phyloP scores from a whole-genome alignment of 1,140 invertebrate genomes.

The Panulirus ornatus region DNA sequence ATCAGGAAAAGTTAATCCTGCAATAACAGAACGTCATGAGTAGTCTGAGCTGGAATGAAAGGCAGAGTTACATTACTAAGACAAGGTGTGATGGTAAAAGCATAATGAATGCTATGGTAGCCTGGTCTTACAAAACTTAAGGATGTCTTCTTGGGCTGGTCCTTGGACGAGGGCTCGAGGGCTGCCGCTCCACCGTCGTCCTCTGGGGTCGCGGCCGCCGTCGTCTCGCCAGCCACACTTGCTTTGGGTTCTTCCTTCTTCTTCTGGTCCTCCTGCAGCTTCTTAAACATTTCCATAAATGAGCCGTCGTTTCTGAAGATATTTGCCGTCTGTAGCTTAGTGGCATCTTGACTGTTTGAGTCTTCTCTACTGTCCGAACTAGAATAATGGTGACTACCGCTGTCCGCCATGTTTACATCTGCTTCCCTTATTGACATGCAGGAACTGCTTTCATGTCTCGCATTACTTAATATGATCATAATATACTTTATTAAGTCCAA shows the following conservation, averaged over 20 bases:
- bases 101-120: conserved; percentile 33
- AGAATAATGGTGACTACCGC: neutral
- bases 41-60: too few species aligned
- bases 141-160: conserved; percentile 41
- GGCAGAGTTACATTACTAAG: too few species aligned
- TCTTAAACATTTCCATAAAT: conserved; percentile 67
- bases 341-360: conserved; percentile 54
- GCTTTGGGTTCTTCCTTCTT: conserved; percentile 24
- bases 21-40: too few species aligned
- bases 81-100: conserved; percentile 10
- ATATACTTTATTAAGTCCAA: too few species aligned
- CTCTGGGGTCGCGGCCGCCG: neutral
- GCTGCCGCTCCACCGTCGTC: neutral
- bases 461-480: too few species aligned
- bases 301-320: conserved; percentile 61
- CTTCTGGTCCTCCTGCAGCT: conserved; percentile 58
- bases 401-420: conserved; percentile 57
- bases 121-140: conserved; percentile 68
- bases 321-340: conserved; percentile 41
- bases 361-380: conserved; percentile 37
- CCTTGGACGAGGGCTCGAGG: neutral
- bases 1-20: too few species aligned
- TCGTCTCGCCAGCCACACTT: neutral
- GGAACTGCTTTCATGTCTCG: too few species aligned
- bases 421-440: too few species aligned